Percentiles rank a stretch among this genome's conserved stretches.
Conservation (phyloP, 1,140 invertebrate genomes). For the Diachasma alloeum region DNA sequence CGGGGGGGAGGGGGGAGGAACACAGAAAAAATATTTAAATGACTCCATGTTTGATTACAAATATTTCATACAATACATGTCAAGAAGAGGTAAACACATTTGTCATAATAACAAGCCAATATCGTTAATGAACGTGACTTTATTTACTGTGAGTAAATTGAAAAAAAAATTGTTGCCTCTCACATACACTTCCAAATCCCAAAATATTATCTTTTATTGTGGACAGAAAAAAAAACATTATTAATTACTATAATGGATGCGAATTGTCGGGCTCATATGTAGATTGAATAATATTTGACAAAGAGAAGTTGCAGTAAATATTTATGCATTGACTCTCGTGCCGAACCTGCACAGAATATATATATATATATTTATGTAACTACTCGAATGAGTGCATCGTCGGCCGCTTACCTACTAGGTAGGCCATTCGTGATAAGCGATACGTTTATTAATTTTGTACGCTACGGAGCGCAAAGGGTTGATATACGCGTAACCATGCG, state of each 20-base stretch:
- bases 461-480: not conserved
- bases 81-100: too few species aligned
- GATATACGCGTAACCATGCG: not conserved
- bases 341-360: conserved; percentile 22
- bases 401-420: conserved; percentile 8
- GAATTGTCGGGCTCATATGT: not conserved
- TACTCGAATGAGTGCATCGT: not conserved
- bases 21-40: not conserved
- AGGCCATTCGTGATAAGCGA: conserved; percentile 27
- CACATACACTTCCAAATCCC: not conserved
- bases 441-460: conserved; percentile 36
- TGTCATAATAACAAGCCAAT: too few species aligned
- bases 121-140: too few species aligned
- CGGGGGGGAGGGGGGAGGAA: not conserved
- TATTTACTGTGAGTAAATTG: too few species aligned
- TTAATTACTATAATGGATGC: conserved; percentile 1
- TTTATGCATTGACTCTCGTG: conserved; percentile 14
- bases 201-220: not conserved
- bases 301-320: not conserved
- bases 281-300: not conserved
- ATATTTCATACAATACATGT: too few species aligned
- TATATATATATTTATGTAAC: conserved; percentile 29
- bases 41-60: too few species aligned
- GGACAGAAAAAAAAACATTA: not conserved
- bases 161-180: too few species aligned